These are phyloP conservation scores for Eudemis profundana DNA, from an alignment of 2,888 invertebrate species.

Conservation along the genomic window DNA sequence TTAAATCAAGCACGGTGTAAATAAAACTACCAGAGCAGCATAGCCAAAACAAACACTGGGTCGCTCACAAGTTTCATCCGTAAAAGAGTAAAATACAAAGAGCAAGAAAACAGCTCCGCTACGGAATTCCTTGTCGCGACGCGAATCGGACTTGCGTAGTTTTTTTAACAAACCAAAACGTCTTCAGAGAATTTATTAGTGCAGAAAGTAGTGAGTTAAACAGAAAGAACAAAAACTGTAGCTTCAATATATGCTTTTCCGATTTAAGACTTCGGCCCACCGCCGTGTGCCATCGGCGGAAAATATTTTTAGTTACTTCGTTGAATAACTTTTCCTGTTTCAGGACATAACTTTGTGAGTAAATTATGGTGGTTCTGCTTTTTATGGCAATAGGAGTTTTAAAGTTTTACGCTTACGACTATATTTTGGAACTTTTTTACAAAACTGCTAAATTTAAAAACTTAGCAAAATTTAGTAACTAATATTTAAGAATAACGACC, in stretches of 20 bases:
- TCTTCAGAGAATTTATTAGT: conserved; percentile 78
- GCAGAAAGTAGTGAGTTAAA: conserved; percentile 61
- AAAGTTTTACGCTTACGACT: conserved; percentile 24
- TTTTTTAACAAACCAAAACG: conserved; percentile 63
- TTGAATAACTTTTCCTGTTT: conserved; percentile 47
- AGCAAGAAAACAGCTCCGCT: conserved; percentile 30
- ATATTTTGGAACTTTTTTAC: conserved; percentile 10
- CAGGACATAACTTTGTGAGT: conserved; percentile 41
- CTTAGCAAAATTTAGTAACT: conserved; percentile 2
- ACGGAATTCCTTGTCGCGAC: conserved; percentile 42
- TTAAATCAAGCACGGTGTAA: conserved; percentile 19
- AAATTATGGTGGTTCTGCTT: conserved; percentile 42
- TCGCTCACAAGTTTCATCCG: conserved; percentile 32
- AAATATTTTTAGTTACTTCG: conserved; percentile 47
- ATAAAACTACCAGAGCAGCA: conserved; percentile 29
- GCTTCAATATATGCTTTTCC: conserved; percentile 63
- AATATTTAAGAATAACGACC: background rate
- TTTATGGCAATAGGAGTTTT: conserved; percentile 35
- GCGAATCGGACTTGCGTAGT: conserved; percentile 38
- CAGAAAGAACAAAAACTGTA: conserved; percentile 55
- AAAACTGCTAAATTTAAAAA: conserved; percentile 4
- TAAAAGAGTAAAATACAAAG: conserved; percentile 38
- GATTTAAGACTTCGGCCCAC: conserved; percentile 21
- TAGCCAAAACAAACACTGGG: conserved; percentile 30
- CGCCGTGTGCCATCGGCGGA: conserved; percentile 39